Conservation (phyloP, 1,140 invertebrate genomes). For the Drosophila tani region DNA sequence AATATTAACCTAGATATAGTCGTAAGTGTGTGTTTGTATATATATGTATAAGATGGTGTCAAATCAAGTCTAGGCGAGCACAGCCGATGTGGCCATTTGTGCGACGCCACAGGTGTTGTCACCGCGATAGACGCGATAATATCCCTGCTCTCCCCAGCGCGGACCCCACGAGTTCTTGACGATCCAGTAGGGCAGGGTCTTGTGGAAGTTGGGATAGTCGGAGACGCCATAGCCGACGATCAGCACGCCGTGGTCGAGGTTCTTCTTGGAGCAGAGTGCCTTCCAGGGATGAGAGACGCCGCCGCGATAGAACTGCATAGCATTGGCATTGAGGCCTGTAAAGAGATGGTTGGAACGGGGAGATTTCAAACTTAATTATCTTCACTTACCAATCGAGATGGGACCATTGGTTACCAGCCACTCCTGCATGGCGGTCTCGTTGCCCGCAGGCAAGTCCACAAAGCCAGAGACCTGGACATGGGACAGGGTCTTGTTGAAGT, state of each 20-base stretch:
- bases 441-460: constrained; percentile 92
- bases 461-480: constrained; percentile 92
- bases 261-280: constrained; percentile 92
- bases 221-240: constrained; percentile 95
- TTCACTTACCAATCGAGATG: constrained; percentile 93
- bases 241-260: constrained; percentile 96
- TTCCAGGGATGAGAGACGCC: constrained; percentile 98
- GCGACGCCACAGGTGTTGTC: constrained; percentile 98
- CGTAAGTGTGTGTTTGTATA: constrained; percentile 32
- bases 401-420: constrained; percentile 97
- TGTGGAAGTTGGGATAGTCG: constrained; percentile 93
- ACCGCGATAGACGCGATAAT: constrained; percentile 97
- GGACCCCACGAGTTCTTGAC: constrained; percentile 97
- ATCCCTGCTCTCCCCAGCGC: constrained; percentile 94
- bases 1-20: constrained; percentile 62
- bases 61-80: constrained; percentile 85
- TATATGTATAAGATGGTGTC: constrained; percentile 27
- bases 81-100: constrained; percentile 94
- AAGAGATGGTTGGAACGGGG: neutral
- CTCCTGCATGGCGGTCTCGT: constrained; percentile 97
- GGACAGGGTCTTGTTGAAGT: constrained; percentile 89
- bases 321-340: constrained; percentile 96
- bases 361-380: neutral
- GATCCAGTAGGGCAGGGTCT: constrained; percentile 95
- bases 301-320: constrained; percentile 99